Base-by-base conservation (phyloP, 2,888 invertebrate genomes). In the Thymelicus sylvestris region DNA sequence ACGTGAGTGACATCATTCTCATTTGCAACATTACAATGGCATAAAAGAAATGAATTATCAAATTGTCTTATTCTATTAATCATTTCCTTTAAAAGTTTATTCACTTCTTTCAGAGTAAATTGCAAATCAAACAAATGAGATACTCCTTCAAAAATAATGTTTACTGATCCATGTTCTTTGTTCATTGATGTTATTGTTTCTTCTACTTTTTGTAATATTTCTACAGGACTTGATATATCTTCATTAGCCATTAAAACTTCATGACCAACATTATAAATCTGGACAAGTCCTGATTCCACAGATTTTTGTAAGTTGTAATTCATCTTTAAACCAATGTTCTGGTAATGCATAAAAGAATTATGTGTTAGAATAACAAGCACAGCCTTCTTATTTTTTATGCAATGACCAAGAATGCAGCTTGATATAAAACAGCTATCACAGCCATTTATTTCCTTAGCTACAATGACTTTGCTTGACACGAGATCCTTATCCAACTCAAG, bases 351-450 rank as follows among this genome's bases (percentile, higher is more conserved):
- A 63, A 96, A 90, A 2, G 96, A 95, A 80, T 97, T 96, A 82
- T 97, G 97, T 73, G 96, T 92, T 65, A 95, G 95, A 64, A 97
- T 90, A 63, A 97, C 87, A 77, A 96, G 91, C 7, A 96, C 87
- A 67, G 94, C 94, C 71, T 93, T 89, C 73, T 95, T 95, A 73
- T 95, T 95, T 77, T 95, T 95, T 65, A 95, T 83, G 48, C 95
- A 95, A 77, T 96, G 94, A 0, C 95, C 94, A 64, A 96, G 86
- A 13, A 97, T 90, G 78, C 96, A 95, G 81, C 95, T 96, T 52
- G 96, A 92, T 67, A 97, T 86, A 83, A 97, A 97, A 81, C 96
- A 96, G 70, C 96, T 96, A 84, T 97, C 97, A 77, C 96, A 95
- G 65, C 95, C 94, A 73, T 95, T 95, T 63, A 95, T 94, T 87